These are phyloP conservation scores for Calephelis virginiensis DNA, from an alignment of 1,140 invertebrate genomes.

Conservation along the genomic window DNA sequence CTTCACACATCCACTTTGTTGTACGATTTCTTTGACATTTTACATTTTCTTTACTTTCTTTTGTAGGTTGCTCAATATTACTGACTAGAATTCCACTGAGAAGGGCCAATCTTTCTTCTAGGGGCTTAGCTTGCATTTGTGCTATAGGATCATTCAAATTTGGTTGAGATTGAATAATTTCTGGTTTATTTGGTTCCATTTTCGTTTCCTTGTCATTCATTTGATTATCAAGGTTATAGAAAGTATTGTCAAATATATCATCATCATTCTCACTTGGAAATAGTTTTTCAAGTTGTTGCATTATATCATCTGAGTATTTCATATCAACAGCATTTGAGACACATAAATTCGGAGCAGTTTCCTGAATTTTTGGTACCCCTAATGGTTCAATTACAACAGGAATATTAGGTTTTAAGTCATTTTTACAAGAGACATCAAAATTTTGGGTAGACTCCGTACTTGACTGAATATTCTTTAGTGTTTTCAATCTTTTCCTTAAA, in stretches of 20 bases:
- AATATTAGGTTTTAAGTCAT: constrained; percentile 2
- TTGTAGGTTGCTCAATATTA: constrained; percentile 35
- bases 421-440: constrained; percentile 2
- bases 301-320: constrained; percentile 51
- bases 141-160: constrained; percentile 9
- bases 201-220: constrained; percentile 31
- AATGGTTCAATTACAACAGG: constrained; percentile 11
- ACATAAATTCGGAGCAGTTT: constrained; percentile 15
- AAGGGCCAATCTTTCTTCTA: constrained; percentile 56
- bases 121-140: constrained; percentile 43
- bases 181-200: not conserved
- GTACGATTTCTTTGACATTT: constrained; percentile 38
- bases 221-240: constrained; percentile 41
- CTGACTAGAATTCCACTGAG: constrained; percentile 47
- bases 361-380: constrained; percentile 17
- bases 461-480: not conserved
- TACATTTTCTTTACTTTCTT: constrained; percentile 28
- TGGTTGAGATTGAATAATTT: not conserved
- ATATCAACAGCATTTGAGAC: constrained; percentile 21
- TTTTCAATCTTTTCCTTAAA: constrained; percentile 44
- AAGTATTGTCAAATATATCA: constrained; percentile 61
- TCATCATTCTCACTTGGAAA: constrained; percentile 66
- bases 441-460: constrained; percentile 6
- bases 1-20: constrained; percentile 71
- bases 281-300: constrained; percentile 59